These are phyloP conservation scores for Danio albolineatus DNA, from an alignment of 2,797 vertebrate genomes.

Conservation along the genomic window DNA sequence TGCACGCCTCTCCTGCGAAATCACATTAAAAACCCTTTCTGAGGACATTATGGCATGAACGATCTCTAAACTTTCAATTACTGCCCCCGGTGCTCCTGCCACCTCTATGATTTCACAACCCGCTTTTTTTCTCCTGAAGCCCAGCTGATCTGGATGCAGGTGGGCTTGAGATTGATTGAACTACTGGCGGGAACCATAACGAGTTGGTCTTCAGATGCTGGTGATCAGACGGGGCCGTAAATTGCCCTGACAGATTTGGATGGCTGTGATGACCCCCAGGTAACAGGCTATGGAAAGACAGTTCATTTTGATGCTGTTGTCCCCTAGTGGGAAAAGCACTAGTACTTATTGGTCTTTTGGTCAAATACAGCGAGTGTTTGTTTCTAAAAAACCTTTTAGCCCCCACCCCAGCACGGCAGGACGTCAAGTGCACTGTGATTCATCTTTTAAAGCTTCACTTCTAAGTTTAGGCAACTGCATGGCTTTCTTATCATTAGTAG, in stretches of 20 bases:
- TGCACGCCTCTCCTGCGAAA: slow-evolving; percentile 18
- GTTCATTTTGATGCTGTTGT: slow-evolving; percentile 16
- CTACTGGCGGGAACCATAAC: slow-evolving; percentile 46
- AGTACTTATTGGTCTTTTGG: neutral
- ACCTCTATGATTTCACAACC: slow-evolving; percentile 4
- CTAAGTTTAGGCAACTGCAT: slow-evolving; percentile 3
- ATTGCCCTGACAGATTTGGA: slow-evolving; percentile 51
- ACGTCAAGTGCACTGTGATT: neutral
- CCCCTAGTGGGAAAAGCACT: slow-evolving; percentile 13
- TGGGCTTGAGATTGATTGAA: slow-evolving; percentile 46
- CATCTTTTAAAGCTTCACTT: slow-evolving; percentile 7
- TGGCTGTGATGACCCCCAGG: slow-evolving; percentile 49
- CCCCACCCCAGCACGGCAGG: slow-evolving; percentile 16
- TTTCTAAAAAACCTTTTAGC: slow-evolving; percentile 12
- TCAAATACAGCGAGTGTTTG: neutral
- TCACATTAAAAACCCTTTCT: slow-evolving; percentile 29
- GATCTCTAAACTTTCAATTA: slow-evolving; percentile 25
- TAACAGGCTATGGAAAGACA: slow-evolving; percentile 20
- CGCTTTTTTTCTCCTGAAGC: neutral
- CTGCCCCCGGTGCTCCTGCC: slow-evolving; percentile 1
- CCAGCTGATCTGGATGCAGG: slow-evolving; percentile 40
- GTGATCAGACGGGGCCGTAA: slow-evolving; percentile 41
- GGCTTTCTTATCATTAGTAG: slow-evolving; percentile 28
- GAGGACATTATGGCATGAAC: slow-evolving; percentile 9
- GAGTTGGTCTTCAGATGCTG: slow-evolving; percentile 28